A percentile compares a stretch with the other conserved stretches of the same genome.
Conservation (phyloP, 2,888 invertebrate species). For the Phyllotreta cruciferae region DNA sequence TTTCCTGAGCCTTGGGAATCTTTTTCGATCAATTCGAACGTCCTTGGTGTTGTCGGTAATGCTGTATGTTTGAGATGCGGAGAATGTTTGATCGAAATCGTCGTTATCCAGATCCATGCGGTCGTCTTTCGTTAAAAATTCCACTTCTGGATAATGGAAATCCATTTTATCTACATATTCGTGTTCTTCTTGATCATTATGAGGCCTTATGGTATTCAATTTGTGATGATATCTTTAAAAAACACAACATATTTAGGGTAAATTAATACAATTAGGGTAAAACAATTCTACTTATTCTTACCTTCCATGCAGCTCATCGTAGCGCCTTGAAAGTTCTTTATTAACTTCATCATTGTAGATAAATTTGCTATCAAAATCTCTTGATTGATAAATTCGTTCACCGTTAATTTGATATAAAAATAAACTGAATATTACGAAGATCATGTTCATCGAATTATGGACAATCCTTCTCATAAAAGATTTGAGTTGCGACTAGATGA, state of each 20-base stretch:
- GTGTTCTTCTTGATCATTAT: slow-evolving; percentile 7
- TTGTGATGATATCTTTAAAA: background rate
- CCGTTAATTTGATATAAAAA: slow-evolving; percentile 8
- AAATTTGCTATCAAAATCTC: slow-evolving; percentile 6
- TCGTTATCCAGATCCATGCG: slow-evolving; percentile 44
- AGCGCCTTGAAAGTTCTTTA: slow-evolving; percentile 9
- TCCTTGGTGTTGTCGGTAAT: slow-evolving; percentile 13
- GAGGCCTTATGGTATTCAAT: slow-evolving; percentile 11
- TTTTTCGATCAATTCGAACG: slow-evolving; percentile 1
- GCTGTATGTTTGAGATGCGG: slow-evolving; percentile 32
- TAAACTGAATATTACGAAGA: slow-evolving; percentile 8
- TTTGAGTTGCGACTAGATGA: slow-evolving; percentile 12
- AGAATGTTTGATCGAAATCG: slow-evolving; percentile 25
- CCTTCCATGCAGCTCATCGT: no score
- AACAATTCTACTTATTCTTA: background rate
- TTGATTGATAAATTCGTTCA: slow-evolving; percentile 2
- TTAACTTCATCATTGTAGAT: slow-evolving; percentile 9
- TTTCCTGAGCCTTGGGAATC: slow-evolving; percentile 35
- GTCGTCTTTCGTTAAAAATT: slow-evolving; percentile 36
- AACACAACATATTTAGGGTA: no score
- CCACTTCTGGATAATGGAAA: slow-evolving; percentile 39
- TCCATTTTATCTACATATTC: slow-evolving; percentile 32
- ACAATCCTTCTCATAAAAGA: slow-evolving; percentile 3
- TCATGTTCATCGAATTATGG: slow-evolving; percentile 14
- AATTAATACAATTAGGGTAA: background rate